Percentiles rank a stretch among this genome's conserved stretches.
phyloP scores from a whole-genome alignment of 2,113 vertebrate species.

The Sula dactylatra region DNA sequence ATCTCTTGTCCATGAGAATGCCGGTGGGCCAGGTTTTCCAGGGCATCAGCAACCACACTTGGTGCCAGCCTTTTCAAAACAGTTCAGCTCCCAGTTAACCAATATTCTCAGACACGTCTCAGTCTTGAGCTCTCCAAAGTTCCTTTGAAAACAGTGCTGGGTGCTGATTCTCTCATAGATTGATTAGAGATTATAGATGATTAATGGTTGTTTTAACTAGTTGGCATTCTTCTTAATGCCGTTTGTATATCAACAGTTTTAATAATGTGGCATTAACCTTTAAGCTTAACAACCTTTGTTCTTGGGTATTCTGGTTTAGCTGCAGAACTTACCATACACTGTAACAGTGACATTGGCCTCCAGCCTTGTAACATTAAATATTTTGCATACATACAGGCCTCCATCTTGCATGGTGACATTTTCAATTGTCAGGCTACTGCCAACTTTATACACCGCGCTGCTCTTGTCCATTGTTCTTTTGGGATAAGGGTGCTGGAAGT shows the following conservation, averaged over 20 bases:
- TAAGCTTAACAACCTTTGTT: background rate
- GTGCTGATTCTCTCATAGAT: background rate
- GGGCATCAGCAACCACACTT: background rate
- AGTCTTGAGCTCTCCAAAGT: background rate
- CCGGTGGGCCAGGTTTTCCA: background rate
- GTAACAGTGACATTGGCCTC: slow-evolving; percentile 67
- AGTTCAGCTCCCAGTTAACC: background rate
- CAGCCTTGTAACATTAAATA: background rate
- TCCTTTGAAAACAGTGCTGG: background rate
- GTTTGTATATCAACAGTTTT: background rate
- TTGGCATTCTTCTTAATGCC: background rate
- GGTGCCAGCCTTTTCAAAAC: background rate
- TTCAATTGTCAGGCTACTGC: slow-evolving; percentile 65
- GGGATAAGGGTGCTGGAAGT: slow-evolving; percentile 12
- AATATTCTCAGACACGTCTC: background rate
- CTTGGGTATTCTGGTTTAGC: background rate
- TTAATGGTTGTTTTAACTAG: background rate
- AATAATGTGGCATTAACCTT: background rate
- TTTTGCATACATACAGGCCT: slow-evolving; percentile 79
- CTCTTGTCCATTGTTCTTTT: background rate
- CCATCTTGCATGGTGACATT: slow-evolving; percentile 79
- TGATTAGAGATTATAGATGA: background rate
- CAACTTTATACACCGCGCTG: background rate
- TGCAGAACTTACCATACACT: slow-evolving; percentile 76
- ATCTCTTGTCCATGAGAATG: background rate